Evolutionary conservation across 1,140 invertebrate species (phyloP).

Genomic region (Branchinecta lindahli): DNA sequence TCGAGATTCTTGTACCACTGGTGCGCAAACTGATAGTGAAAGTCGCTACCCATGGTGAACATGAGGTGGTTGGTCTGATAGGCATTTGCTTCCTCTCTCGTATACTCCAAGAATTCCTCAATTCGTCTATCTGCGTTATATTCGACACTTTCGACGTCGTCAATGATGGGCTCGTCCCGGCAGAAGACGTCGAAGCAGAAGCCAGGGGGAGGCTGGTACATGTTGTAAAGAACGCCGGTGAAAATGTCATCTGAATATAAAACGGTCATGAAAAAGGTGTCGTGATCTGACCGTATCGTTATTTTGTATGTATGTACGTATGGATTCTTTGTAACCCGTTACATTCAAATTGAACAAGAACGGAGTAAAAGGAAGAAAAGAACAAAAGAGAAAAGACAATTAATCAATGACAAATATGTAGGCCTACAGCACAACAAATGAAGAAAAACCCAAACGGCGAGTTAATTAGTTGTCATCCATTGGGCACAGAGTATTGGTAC

Average conservation of each 20-base stretch:
- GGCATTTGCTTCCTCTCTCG: constrained; percentile 34
- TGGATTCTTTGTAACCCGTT: too few species aligned
- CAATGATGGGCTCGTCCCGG: constrained; percentile 39
- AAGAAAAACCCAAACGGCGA: too few species aligned
- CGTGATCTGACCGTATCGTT: too few species aligned
- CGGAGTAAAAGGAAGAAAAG: too few species aligned
- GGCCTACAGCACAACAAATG: too few species aligned
- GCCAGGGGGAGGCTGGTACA: constrained; percentile 39
- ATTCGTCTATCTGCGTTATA: constrained; percentile 37
- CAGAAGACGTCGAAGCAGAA: constrained; percentile 47
- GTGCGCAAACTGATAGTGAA: constrained; percentile 68
- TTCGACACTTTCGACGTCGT: constrained; percentile 36
- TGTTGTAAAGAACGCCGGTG: constrained; percentile 34
- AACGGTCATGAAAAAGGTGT: too few species aligned
- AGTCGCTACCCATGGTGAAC: constrained; percentile 87
- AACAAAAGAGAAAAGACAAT: too few species aligned
- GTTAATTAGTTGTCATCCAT: too few species aligned
- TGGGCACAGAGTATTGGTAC: too few species aligned
- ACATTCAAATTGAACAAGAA: too few species aligned
- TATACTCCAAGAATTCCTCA: constrained; percentile 39
- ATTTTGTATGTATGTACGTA: too few species aligned
- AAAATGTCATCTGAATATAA: constrained; percentile 30
- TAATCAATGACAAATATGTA: too few species aligned
- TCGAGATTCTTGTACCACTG: constrained; percentile 76
- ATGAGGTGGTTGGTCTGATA: constrained; percentile 52